Evolutionary conservation across 2,113 vertebrate species (phyloP), one percentile per base, ranked within the genome.

Genomic region (Actenoides lindsayi): DNA sequence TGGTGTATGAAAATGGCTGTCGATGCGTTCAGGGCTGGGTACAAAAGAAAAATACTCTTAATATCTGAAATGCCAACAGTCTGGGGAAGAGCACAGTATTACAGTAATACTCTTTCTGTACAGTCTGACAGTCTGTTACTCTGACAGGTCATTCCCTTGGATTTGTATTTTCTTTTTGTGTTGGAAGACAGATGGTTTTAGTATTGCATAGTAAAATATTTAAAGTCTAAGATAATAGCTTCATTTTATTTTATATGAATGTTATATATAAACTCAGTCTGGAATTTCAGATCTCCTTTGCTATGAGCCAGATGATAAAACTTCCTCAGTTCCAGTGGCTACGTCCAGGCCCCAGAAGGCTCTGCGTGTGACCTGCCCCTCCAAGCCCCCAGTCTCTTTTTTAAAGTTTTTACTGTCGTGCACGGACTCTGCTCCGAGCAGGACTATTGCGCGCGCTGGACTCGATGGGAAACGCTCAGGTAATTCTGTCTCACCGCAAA

Each of bases 121-220:
- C 73, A 85, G 73, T 85, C 91, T 90, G 76, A 48, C 73, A 85
- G 73, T 87, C 91, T 90, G 76, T 50, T 96, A 57, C 79, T 85
- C 89, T 76, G 83, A 91, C 74, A 70, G 89, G 90, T 92, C 93
- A 53, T 73, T 76, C 54, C 30, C 76, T 60, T 87, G 65, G 87
- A 85, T 95, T 97, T 96, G 96, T 97, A 96, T 90, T 91, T 80
- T 89, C 90, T 64, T 90, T 93, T 92, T 84, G 93, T 95, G 93
- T 85, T 96, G 94, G 93, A 84, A 79, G 64, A 87, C 77, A 83
- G 92, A 89, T 92, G 92, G 84, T 81, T 97, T 97, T 97, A 91
- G 95, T 91, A 96, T 89, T 83, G 91, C 94, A 92, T 94, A 97
- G 95, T 97, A 96, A 97, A 96, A 91, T 92, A 96, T 93, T 86